A percentile compares a stretch with the other conserved stretches of the same genome.
phyloP scores from a whole-genome alignment of 1,140 invertebrate genomes.

The Parasteatoda tepidariorum region DNA sequence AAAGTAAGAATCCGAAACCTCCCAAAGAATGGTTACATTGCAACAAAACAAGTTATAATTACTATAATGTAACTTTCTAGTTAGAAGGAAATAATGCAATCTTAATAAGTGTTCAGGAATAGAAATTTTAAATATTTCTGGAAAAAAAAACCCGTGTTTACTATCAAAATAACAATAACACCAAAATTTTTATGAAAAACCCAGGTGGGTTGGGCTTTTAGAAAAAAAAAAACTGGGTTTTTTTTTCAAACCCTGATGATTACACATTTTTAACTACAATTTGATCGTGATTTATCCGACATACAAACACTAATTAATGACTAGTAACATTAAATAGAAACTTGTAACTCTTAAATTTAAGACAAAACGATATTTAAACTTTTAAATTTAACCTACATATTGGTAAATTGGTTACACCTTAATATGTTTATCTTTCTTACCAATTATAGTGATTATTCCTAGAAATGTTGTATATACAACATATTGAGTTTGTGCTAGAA shows the following conservation, averaged over 20 bases:
- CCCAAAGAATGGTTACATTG: too few species aligned
- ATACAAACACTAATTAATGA: not conserved
- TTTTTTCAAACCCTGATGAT: not conserved
- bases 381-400: not conserved
- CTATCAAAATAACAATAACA: too few species aligned
- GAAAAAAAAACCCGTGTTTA: too few species aligned
- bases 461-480: slow-evolving; percentile 19
- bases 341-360: not conserved
- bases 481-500: slow-evolving; percentile 37
- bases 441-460: slow-evolving; percentile 31
- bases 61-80: too few species aligned
- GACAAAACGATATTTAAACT: not conserved
- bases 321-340: not conserved
- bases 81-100: too few species aligned
- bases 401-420: not conserved
- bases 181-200: too few species aligned
- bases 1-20: too few species aligned
- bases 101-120: too few species aligned
- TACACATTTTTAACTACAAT: not conserved
- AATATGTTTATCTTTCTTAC: slow-evolving; percentile 1
- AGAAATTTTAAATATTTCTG: too few species aligned
- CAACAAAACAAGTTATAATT: too few species aligned
- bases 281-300: not conserved
- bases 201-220: too few species aligned
- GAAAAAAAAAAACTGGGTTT: not conserved